Evolutionary conservation across 1,140 invertebrate species (phyloP).

Genomic region (Drosophila suzukii): DNA sequence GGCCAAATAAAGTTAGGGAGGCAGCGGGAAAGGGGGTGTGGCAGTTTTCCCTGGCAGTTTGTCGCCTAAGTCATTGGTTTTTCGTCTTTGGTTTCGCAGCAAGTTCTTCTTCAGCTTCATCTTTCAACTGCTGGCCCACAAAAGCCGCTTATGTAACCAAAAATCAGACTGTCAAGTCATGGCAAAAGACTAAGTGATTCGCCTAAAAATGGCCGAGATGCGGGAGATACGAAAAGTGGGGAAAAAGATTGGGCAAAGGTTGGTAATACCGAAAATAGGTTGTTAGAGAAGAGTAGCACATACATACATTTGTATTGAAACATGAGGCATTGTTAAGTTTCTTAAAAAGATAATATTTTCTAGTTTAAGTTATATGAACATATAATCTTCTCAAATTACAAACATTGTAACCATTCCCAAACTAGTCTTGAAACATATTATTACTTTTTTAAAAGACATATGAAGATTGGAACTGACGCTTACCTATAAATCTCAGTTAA

Average conservation of each 20-base stretch:
- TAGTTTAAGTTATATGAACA: no score
- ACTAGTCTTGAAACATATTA: no score
- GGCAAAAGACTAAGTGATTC: slow-evolving; percentile 21
- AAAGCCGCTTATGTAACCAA: slow-evolving; percentile 46
- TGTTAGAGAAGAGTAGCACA: not conserved
- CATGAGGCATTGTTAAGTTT: not conserved
- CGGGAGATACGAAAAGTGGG: not conserved
- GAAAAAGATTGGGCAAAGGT: slow-evolving; percentile 3
- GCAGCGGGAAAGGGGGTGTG: not conserved
- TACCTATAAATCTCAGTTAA: no score
- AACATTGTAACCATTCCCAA: no score
- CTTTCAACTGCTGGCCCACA: slow-evolving; percentile 16
- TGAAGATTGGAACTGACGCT: no score
- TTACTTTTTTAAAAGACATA: no score
- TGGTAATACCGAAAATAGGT: not conserved
- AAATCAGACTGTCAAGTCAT: slow-evolving; percentile 26
- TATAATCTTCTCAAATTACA: no score
- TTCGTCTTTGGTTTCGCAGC: not conserved
- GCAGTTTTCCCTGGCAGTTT: slow-evolving; percentile 34
- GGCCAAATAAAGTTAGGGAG: slow-evolving; percentile 13
- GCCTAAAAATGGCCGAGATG: slow-evolving; percentile 16
- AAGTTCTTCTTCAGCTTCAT: not conserved
- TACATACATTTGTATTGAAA: not conserved
- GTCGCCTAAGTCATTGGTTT: slow-evolving; percentile 59
- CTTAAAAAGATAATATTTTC: not conserved